Base-by-base conservation (phyloP, 2,888 invertebrate genomes). In the Lordiphosa andalusiaca region DNA sequence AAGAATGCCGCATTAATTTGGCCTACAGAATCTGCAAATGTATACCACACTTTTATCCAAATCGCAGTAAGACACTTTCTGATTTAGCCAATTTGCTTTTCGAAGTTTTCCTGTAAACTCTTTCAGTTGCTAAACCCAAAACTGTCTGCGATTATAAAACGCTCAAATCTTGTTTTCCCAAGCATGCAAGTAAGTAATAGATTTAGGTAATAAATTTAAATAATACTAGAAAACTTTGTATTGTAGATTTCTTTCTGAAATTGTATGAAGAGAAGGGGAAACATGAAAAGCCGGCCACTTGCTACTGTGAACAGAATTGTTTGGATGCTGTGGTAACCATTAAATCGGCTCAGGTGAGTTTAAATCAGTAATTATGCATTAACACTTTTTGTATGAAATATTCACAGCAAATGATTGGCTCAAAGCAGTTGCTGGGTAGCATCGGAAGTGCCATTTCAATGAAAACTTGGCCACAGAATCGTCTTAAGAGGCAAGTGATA, bases 1-100 rank as follows among this genome's bases (percentile, higher is more conserved):
- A 90, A 49, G 89, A 90, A 55, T 90, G 89, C 48, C 87, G 90
- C 3, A 67, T 90, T 0, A 85, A 89, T 53, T 64, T 89, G 53
- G 89, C 88, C 0, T 86, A 77, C 25, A 69, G 73, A 33, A 64
- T 77, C 9, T 90, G 90, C 52, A 84, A 86, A 62, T 90, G 90
- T 38, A 89, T 90, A 65, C 90, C 90, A 2, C 90, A 90, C 63
- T 90, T 90, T 60, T 90, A 90, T 74, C 88, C 89, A 1, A 90
- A 89, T 67, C 73, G 73, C 47, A 74, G 89, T 88, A 66, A 72
- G 76, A 36, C 3, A 25, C 19, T 35, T 2, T 2, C 10, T 36
- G 6, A 2, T 16, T 16, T 16, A 16, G 16, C 16, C 16, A 10
- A 30, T 0, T 7, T 13, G 5, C 3, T 2, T 4, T 2, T 2